Evolutionary conservation across 2,113 vertebrate genomes (phyloP), one percentile per base, ranked within the genome.

Genomic region (Gopherus flavomarginatus): DNA sequence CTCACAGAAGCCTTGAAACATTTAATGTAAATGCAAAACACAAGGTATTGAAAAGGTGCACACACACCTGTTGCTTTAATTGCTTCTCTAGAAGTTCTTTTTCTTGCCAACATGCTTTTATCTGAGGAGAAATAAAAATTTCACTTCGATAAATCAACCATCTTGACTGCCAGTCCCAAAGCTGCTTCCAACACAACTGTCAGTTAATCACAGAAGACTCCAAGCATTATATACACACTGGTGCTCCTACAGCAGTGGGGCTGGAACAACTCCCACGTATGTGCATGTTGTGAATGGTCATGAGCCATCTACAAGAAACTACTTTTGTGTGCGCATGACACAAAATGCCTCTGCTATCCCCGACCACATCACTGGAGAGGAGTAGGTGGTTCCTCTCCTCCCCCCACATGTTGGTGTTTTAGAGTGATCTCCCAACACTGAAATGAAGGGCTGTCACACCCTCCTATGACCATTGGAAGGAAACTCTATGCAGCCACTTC

Each of bases 31-130:
- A 54, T 81, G n/a, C 27, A 82, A 54, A 38, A 54, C 16, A 22
- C 24, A 22, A 84, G 17, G 17, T 22, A 77, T 12, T 49, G n/a
- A 47, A 72, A 27, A 84, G 27, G 72, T 42, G 14, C 5, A 56
- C 29, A 79, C 90, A 12, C 89, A 97, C 95, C 96, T 97, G 95
- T 86, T 90, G 80, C 59, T 97, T 96, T 83, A 97, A 81, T 78
- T 95, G 95, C 56, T 75, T 96, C 89, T 96, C 84, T 19, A 97
- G 87, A 79, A 91, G 94, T 95, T 96, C 90, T 77, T 95, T 97
- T 91, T 97, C 88, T 90, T 94, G 84, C 42, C 95, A 87, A 90
- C 72, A 97, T 35, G 83, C 79, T 94, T 97, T 96, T 81, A 98
- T 95, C 96, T 98, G 72, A 16, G 72, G 29, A 86, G 7, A 90